Percentiles rank a stretch among this genome's conserved stretches.
Evolutionary conservation across 2,113 vertebrate genomes (phyloP).

Genomic region (Origma solitaria): DNA sequence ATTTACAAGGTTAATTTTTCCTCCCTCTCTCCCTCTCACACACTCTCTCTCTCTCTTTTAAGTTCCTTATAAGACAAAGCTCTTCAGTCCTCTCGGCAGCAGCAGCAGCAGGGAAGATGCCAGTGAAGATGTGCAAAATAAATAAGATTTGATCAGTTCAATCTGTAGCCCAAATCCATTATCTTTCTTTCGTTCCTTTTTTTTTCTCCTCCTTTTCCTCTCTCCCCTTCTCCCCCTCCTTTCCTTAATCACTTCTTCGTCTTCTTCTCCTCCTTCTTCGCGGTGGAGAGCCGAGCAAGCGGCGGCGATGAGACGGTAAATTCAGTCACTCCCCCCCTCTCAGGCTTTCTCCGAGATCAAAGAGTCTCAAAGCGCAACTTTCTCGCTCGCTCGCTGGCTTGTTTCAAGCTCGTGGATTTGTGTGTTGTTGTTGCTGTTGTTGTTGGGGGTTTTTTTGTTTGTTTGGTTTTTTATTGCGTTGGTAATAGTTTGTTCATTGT

Average conservation of each 20-base stretch:
- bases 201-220: slow-evolving; percentile 8
- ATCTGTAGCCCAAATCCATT: slow-evolving; percentile 68
- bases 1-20: slow-evolving; percentile 68
- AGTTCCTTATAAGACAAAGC: slow-evolving; percentile 72
- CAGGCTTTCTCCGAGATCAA: slow-evolving; percentile 75
- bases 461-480: slow-evolving; percentile 64
- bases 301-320: slow-evolving; percentile 71
- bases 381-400: slow-evolving; percentile 66
- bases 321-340: slow-evolving; percentile 76
- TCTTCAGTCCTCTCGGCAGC: slow-evolving; percentile 61
- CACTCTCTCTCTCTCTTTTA: slow-evolving; percentile 44
- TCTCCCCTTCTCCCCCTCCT: slow-evolving; percentile 36
- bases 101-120: slow-evolving; percentile 65
- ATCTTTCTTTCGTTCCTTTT: slow-evolving; percentile 41
- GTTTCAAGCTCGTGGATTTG: slow-evolving; percentile 68
- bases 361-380: slow-evolving; percentile 81
- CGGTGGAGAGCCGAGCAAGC: slow-evolving; percentile 53
- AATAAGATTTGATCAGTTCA: slow-evolving; percentile 63
- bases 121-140: slow-evolving; percentile 63
- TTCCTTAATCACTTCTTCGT: slow-evolving; percentile 65
- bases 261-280: slow-evolving; percentile 54
- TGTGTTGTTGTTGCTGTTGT: slow-evolving; percentile 52
- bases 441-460: slow-evolving; percentile 12
- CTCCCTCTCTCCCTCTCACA: slow-evolving; percentile 13
- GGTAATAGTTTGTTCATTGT: slow-evolving; percentile 75